A percentile compares a stretch with the other conserved stretches of the same genome.
These are phyloP conservation scores for Platyrinchus mystaceus DNA, from an alignment of 2,797 vertebrate species.

Conservation along the genomic window DNA sequence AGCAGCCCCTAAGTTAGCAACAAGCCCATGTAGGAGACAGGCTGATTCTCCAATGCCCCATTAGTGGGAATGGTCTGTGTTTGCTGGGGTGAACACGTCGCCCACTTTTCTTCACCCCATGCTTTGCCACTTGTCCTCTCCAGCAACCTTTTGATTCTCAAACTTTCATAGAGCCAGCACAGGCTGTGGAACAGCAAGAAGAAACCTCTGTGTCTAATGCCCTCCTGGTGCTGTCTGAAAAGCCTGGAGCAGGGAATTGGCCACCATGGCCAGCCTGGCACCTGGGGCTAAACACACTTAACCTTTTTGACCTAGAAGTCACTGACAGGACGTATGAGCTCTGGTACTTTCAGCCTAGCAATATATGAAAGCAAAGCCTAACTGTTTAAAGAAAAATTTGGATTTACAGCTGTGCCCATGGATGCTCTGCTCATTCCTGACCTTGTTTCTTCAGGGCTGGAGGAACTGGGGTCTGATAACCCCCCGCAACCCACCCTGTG, in stretches of 20 bases:
- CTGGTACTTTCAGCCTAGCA: background rate
- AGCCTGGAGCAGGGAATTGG: accelerated
- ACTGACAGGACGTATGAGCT: background rate
- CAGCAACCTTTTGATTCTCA: background rate
- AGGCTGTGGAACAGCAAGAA: background rate
- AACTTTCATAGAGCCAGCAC: background rate
- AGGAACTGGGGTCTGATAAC: background rate
- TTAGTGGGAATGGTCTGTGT: background rate
- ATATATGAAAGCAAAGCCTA: background rate
- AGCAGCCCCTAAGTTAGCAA: background rate
- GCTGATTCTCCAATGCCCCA: background rate
- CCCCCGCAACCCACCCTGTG: accelerated
- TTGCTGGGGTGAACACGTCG: accelerated
- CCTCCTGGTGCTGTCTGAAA: background rate
- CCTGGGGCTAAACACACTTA: background rate
- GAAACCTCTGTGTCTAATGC: too few relatives aligned
- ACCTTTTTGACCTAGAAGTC: background rate
- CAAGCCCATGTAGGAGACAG: accelerated
- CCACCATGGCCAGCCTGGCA: background rate
- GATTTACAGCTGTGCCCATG: background rate
- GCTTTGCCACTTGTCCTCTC: background rate
- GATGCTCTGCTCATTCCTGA: background rate
- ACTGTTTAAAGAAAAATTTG: background rate
- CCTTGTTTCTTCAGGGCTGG: background rate
- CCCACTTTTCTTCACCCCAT: accelerated